Percentiles rank a stretch among this genome's conserved stretches.
Conservation (phyloP, 2,888 invertebrate genomes). For the Steinernema hermaphroditum region DNA sequence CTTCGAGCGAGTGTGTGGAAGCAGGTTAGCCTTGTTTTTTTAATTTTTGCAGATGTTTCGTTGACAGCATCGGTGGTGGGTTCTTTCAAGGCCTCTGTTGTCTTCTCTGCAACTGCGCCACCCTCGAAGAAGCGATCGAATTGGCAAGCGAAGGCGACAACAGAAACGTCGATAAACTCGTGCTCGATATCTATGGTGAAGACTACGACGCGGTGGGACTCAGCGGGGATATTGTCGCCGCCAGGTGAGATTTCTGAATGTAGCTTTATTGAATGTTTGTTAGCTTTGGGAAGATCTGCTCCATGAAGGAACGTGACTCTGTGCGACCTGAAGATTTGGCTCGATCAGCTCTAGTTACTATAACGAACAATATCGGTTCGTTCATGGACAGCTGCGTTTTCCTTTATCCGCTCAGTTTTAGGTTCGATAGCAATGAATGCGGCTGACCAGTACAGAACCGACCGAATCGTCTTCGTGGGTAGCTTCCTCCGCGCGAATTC, state of each 20-base stretch:
- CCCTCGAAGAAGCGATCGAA: constrained; percentile 94
- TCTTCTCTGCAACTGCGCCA: constrained; percentile 88
- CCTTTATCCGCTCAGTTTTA: no score
- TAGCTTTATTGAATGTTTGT: constrained; percentile 39
- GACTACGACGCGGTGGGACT: constrained; percentile 86
- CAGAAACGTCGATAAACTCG: constrained; percentile 88
- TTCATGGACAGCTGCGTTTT: no score
- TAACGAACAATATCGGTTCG: constrained; percentile 89
- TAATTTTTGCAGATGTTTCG: neutral
- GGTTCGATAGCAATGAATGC: constrained; percentile 92
- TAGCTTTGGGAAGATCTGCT: constrained; percentile 93
- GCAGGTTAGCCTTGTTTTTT: constrained; percentile 69
- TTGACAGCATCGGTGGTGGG: neutral
- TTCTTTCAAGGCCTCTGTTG: constrained; percentile 95
- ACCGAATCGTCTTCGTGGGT: constrained; percentile 55
- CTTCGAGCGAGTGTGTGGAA: constrained; percentile 90
- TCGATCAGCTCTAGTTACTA: constrained; percentile 90
- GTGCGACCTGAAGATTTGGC: constrained; percentile 87
- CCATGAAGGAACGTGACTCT: constrained; percentile 76
- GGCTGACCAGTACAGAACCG: constrained; percentile 78
- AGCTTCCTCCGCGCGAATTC: constrained; percentile 95
- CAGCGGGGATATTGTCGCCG: constrained; percentile 90
- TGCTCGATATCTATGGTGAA: constrained; percentile 93
- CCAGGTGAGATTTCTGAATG: constrained; percentile 75
- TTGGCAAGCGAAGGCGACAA: constrained; percentile 91